Base-by-base conservation (phyloP, 35 echinoderm and acorn worm genomes). In the Patiria miniata region DNA sequence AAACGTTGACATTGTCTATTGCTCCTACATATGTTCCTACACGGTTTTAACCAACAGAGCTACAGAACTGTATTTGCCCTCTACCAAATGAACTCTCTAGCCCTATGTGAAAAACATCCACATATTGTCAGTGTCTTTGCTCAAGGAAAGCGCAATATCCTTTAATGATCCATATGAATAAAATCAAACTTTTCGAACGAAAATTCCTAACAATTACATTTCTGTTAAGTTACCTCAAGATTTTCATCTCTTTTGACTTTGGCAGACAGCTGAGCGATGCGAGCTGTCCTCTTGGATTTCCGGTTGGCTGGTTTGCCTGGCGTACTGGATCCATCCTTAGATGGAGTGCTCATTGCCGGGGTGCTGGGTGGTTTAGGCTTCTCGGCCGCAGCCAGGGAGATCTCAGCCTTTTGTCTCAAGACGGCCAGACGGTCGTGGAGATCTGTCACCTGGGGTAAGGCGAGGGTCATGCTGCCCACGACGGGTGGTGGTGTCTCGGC, bases 191-290 rank as follows among this genome's bases (percentile, higher is more conserved):
- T n/a, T n/a, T n/a, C n/a, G n/a, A n/a, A n/a, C n/a, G n/a, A n/a
- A n/a, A n/a, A n/a, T n/a, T n/a, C n/a, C n/a, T n/a, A n/a, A n/a
- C n/a, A n/a, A n/a, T n/a, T n/a, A n/a, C n/a, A n/a, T n/a, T n/a
- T n/a, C 12, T 47, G 42, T 4, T 47, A 10, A 40, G 68, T 87
- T 80, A 99, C 96, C 93, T 99, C 93, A 28, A 99, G 73, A 60
- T 95, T 84, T 89, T 99, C 96, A 87, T 99, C 96, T 85, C 78
- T 88, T 84, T 92, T 92, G 47, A 95, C 96, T 77, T 94, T 94
- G 57, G 96, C 93, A 65, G 92, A 92, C 55, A 99, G 90, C 52
- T 99, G 96, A 19, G 92, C 76, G 23, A 99, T 95, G 56, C 90
- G 78, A 36, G 93, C 81, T 37, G 96, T 95, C 59, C 92, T 91